These are phyloP conservation scores for Cyanoramphus novaezelandiae DNA, from an alignment of 2,113 vertebrate species.

Conservation along the genomic window DNA sequence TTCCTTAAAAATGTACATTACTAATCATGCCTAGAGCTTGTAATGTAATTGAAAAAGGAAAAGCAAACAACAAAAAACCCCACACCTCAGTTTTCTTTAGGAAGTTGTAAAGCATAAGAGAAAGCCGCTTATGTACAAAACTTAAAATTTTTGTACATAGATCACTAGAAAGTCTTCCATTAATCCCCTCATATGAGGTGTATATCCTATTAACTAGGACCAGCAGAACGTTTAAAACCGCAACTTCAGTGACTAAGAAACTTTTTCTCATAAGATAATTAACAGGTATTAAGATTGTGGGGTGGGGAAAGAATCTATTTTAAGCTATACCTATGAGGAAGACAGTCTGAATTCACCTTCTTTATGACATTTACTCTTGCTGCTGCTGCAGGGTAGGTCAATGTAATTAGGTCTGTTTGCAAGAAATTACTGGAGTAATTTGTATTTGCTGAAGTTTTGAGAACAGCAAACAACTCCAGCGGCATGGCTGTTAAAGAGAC, in stretches of 20 bases:
- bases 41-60: not conserved
- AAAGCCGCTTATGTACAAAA: not conserved
- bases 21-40: not conserved
- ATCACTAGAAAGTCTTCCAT: not conserved
- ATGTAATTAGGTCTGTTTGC: not conserved
- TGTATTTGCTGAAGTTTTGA: not conserved
- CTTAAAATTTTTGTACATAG: not conserved
- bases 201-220: not conserved
- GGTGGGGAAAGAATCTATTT: not conserved
- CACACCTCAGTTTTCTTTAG: not conserved
- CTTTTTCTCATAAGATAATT: not conserved
- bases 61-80: not conserved
- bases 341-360: not conserved
- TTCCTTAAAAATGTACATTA: conserved; percentile 39
- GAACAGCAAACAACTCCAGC: not conserved
- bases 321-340: not conserved
- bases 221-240: not conserved
- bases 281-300: not conserved
- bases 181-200: not conserved
- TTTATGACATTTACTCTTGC: not conserved
- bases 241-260: not conserved
- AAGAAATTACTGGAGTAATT: not conserved
- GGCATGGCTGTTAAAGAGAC: accelerated
- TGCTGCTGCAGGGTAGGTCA: not conserved
- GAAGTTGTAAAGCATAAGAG: not conserved